Evolutionary conservation across 2,797 vertebrate genomes (phyloP).

Genomic region (Melanogrammus aeglefinus): DNA sequence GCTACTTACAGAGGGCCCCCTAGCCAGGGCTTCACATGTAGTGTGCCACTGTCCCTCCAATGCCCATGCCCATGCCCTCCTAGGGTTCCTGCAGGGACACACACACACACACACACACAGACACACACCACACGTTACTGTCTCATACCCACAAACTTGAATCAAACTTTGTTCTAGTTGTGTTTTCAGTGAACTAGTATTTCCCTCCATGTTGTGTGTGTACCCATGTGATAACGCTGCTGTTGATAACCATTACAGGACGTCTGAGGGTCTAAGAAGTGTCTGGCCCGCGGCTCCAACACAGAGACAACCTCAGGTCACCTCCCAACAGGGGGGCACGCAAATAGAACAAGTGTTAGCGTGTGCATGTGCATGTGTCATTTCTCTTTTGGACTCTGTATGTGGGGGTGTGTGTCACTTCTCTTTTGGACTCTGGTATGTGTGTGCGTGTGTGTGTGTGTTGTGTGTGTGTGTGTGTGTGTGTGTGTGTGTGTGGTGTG

Average conservation of each 20-base stretch:
- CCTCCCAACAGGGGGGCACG: neutral
- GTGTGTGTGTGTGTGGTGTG: neutral
- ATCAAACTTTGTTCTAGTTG: neutral
- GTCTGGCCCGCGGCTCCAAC: neutral
- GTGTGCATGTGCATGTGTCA: neutral
- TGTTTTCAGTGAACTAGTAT: neutral
- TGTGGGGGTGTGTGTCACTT: neutral
- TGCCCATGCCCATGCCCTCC: conserved; percentile 90
- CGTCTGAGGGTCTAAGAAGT: no score
- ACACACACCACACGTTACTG: neutral
- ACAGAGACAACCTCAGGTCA: neutral
- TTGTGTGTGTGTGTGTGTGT: neutral
- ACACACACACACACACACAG: conserved; percentile 11
- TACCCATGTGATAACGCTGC: no score
- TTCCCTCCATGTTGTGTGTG: neutral
- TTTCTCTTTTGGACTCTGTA: neutral
- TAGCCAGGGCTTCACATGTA: conserved; percentile 86
- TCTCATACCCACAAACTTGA: neutral
- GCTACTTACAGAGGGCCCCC: neutral
- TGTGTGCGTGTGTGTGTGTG: conserved; percentile 14
- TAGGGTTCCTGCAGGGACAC: conserved; percentile 83
- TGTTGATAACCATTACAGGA: no score
- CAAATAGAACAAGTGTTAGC: conserved; percentile 7
- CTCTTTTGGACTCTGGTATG: neutral
- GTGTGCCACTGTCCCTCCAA: conserved; percentile 95